These are phyloP conservation scores for Chaitophorus viminalis DNA, from an alignment of 2,888 invertebrate species.

Conservation along the genomic window DNA sequence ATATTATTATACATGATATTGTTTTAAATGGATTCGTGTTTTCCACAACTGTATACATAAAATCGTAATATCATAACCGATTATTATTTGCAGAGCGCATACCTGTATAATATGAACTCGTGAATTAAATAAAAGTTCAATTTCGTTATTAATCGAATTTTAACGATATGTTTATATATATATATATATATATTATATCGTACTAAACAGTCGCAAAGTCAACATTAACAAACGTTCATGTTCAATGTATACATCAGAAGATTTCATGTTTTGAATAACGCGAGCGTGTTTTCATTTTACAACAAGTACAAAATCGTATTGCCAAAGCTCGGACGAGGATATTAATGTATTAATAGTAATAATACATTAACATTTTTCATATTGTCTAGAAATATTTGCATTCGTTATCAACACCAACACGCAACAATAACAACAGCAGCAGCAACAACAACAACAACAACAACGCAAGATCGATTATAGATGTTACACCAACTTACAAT, in stretches of 20 bases:
- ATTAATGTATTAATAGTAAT: too few relatives aligned
- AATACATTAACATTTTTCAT: background rate
- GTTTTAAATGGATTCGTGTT: background rate
- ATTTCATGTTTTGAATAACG: background rate
- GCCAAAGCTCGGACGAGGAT: background rate
- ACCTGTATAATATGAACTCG: background rate
- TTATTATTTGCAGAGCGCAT: too few relatives aligned
- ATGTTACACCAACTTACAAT: background rate
- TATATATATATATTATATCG: too few relatives aligned
- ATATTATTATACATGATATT: background rate
- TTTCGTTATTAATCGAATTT: background rate
- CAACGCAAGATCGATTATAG: background rate
- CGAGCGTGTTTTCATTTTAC: background rate
- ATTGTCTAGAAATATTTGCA: too few relatives aligned
- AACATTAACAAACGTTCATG: background rate
- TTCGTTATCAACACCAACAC: background rate
- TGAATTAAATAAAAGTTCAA: background rate
- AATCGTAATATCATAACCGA: too few relatives aligned
- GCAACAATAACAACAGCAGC: too few relatives aligned
- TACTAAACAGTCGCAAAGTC: conserved; percentile 14
- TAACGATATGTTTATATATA: too few relatives aligned
- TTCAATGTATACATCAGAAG: background rate
- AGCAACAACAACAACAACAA: background rate
- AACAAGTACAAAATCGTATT: too few relatives aligned
- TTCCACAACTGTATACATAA: background rate